Conservation (phyloP, 2,888 invertebrate species). For the Abscondita cerata region DNA sequence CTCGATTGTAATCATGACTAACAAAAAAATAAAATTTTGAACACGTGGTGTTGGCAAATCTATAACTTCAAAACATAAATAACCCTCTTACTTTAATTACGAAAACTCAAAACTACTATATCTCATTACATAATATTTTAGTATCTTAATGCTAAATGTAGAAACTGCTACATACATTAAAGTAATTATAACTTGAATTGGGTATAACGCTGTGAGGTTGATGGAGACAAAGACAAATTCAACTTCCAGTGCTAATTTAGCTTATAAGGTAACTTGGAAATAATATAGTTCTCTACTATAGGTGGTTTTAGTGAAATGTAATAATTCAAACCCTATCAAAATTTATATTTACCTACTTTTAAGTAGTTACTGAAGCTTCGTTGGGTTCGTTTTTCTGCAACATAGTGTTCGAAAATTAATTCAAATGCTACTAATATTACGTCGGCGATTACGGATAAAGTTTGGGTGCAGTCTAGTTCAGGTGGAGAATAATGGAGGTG, state of each 20-base stretch:
- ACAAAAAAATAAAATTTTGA: neutral
- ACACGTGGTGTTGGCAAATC: neutral
- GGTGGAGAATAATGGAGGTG: constrained; percentile 57
- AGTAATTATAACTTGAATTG: constrained; percentile 35
- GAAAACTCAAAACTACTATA: constrained; percentile 9
- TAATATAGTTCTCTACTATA: constrained; percentile 30
- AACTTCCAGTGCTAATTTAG: constrained; percentile 33
- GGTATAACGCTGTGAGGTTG: constrained; percentile 26
- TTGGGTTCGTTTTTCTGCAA: neutral
- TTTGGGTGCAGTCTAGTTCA: constrained; percentile 48
- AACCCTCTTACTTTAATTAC: neutral
- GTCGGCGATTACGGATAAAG: constrained; percentile 39
- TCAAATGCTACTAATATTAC: constrained; percentile 10
- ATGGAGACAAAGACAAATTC: constrained; percentile 34
- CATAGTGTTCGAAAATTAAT: neutral
- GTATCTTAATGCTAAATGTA: constrained; percentile 29
- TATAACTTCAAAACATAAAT: neutral
- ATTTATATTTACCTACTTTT: neutral
- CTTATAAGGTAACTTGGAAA: constrained; percentile 35
- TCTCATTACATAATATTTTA: constrained; percentile 29
- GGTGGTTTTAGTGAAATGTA: constrained; percentile 26
- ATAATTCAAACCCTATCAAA: constrained; percentile 10
- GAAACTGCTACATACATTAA: constrained; percentile 34
- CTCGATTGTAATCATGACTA: neutral
- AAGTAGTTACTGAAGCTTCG: neutral